Base-by-base conservation (phyloP, 2,797 vertebrate species). In the Megalops cyprinoides region DNA sequence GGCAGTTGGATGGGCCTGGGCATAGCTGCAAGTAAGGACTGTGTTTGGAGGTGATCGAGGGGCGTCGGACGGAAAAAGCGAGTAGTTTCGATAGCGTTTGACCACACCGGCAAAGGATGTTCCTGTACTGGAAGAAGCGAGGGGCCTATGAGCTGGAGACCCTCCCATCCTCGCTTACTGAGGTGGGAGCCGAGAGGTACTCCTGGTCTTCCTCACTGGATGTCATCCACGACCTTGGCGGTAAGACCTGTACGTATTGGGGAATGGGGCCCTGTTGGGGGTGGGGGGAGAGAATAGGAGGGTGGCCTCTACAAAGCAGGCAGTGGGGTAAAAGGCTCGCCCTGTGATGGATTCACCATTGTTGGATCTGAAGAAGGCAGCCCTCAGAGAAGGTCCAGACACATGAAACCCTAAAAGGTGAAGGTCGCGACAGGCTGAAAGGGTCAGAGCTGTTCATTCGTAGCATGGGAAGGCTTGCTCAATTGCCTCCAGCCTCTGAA, bases 121-220 rank as follows among this genome's bases (percentile, higher is more conserved):
- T 99, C 88, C 92, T 97, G 39, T 96, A 98, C 91, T 96, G 98
- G 98, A 98, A 87, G 90, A 99, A 96, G 86, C 90, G 97, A 5
- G 97, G 98, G 0, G 90, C 94, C 1, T 99, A 99, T 0, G 96
- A 98, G 87, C 92, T 99, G 88, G 96, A 97, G 91, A 88, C 95
- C 6, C 85, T 95, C 86, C 95, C 96, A 0, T 6, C 93, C 0
- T 89, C 91, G 20, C 86, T 96, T 87, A 83, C 84, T 0, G 91
- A 91, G 46, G 81, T 87, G 88, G 91, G 88, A 74, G 83, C 89
- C 58, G 98, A 97, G 74, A 93, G 96, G 1, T 99, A 97, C 92
- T 97, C 95, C 58, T 98, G 96, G 96, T 96, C 93, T 10, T 96
- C 96, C 23, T 92, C 94, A 73, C 87, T 97, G 93, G 96, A 98